These are phyloP conservation scores for Chesias legatella DNA, from an alignment of 2,888 invertebrate genomes.

Conservation along the genomic window DNA sequence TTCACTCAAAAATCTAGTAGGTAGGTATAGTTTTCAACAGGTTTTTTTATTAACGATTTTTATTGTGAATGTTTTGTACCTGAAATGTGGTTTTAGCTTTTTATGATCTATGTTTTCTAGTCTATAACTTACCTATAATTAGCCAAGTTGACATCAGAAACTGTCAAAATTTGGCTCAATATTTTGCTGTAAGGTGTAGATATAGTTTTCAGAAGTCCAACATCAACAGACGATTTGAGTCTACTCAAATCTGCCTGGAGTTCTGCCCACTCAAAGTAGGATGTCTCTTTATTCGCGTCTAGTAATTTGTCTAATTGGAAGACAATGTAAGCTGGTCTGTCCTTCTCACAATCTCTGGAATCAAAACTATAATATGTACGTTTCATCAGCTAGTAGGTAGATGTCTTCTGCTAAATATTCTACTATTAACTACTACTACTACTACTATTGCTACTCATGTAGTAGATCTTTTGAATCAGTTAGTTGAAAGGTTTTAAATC, in stretches of 20 bases:
- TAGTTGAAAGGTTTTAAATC: too few relatives aligned
- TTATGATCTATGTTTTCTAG: background rate
- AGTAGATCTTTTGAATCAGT: too few relatives aligned
- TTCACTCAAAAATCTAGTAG: too few relatives aligned
- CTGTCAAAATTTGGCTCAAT: slow-evolving; percentile 78
- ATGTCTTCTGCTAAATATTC: too few relatives aligned
- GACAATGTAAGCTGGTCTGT: slow-evolving; percentile 86
- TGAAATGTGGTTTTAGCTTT: too few relatives aligned
- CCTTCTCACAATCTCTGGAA: slow-evolving; percentile 85
- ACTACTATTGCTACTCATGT: too few relatives aligned
- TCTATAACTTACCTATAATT: slow-evolving; percentile 65
- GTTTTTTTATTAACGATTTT: too few relatives aligned
- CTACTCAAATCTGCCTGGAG: slow-evolving; percentile 75
- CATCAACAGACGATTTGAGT: slow-evolving; percentile 77
- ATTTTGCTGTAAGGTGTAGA: slow-evolving; percentile 79
- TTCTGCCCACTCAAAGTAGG: slow-evolving; percentile 83
- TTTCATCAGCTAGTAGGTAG: too few relatives aligned
- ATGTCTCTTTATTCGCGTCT: slow-evolving; percentile 84
- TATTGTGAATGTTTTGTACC: too few relatives aligned
- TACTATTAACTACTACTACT: too few relatives aligned
- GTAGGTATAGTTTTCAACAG: too few relatives aligned
- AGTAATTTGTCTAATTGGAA: slow-evolving; percentile 86
- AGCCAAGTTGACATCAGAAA: slow-evolving; percentile 82
- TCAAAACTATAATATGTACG: background rate
- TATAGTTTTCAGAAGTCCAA: slow-evolving; percentile 76